Base-by-base conservation (phyloP, 2,797 vertebrate genomes). In the Thalassophryne amazonica region DNA sequence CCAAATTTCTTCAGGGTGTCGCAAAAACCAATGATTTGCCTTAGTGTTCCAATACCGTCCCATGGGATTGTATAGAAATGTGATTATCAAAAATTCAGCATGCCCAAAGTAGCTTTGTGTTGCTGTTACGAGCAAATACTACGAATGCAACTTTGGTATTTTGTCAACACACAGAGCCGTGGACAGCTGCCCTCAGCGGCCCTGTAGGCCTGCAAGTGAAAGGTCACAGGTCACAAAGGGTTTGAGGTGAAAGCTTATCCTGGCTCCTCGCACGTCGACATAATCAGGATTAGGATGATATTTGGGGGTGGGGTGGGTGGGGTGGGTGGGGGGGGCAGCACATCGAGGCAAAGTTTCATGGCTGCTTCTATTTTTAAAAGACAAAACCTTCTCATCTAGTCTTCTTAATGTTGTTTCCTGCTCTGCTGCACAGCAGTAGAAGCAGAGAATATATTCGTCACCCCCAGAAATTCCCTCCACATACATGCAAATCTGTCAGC, bases 231-330 rank as follows among this genome's bases (percentile, higher is more conserved):
- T 69, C 76, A 65, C 3, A 1, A 39, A 21, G 50, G 80, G 69
- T 72, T 75, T 55, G 56, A 66, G 62, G 80, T 83, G 83, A 85
- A 81, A 81, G 77, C 80, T 77, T 70, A 60, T 81, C 67, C 31
- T 49, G 45, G 65, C 52, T 69, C 64, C 60, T 51, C 60, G 60
- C 67, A 66, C 70, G 75, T 69, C 57, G 31, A 53, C 54, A 71
- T 84, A 85, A 83, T 83, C 71, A 61, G 76, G 83, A 84, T 86
- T 76, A 61, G 76, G 83, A 84, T 86, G 76, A 85, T 79, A 68
- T 78, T 14, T 34, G 31, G 34, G 35, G 50, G 63, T 51, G 50
- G 47, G 58, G 50, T 56, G 58, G 36, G 57, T 25, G 1, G 41
- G 27, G 46, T 24, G 37, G 25, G 37, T 60, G 22, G 1, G 13